Conservation (phyloP, 2,797 vertebrate species). For the Chloroceryle amazona region DNA sequence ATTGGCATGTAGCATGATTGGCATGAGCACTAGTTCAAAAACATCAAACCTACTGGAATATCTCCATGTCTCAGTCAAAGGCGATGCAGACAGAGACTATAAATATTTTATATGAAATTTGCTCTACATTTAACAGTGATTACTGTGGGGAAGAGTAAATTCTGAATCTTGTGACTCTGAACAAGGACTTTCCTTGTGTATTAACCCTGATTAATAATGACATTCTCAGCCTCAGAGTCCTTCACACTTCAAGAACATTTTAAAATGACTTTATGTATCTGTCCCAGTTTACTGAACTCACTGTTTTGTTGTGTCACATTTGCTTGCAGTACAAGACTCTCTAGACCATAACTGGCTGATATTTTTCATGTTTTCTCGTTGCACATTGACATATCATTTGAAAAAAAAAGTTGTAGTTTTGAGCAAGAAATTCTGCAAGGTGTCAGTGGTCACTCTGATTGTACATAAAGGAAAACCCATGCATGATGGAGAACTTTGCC, state of each 20-base stretch:
- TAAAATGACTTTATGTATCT: neutral
- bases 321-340: neutral
- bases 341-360: neutral
- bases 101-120: slow-evolving; percentile 14
- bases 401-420: neutral
- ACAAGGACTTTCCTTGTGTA: neutral
- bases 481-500: neutral
- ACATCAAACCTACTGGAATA: neutral
- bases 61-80: neutral
- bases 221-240: neutral
- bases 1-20: neutral
- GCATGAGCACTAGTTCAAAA: neutral
- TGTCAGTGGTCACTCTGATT: neutral
- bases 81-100: neutral
- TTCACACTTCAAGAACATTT: slow-evolving; percentile 38
- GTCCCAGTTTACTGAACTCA: neutral
- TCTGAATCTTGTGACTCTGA: slow-evolving; percentile 1
- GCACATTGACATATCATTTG: neutral
- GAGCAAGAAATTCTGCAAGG: neutral
- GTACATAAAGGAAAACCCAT: neutral
- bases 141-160: neutral
- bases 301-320: neutral
- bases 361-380: neutral
- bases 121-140: neutral
- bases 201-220: slow-evolving; percentile 6